phyloP scores from a whole-genome alignment of 2,113 vertebrate species.

The Carassius gibelio region DNA sequence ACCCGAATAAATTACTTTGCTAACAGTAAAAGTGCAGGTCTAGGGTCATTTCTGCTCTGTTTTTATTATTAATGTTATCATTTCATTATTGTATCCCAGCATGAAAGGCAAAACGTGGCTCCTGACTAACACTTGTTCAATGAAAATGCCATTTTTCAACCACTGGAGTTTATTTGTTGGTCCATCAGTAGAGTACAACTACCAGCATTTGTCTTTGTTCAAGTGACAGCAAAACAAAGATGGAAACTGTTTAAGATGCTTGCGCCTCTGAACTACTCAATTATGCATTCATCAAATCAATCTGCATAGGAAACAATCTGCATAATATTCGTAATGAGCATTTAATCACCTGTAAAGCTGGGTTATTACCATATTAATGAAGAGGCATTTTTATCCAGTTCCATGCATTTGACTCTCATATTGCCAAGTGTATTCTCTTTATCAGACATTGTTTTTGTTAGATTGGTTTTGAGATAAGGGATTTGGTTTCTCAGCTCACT shows the following conservation, averaged over 20 bases:
- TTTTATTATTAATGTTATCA: neutral
- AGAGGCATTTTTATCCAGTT: neutral
- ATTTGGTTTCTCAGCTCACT: conserved; percentile 37
- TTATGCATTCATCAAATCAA: conserved; percentile 55
- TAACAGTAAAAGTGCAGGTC: neutral
- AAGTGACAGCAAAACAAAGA: conserved; percentile 19
- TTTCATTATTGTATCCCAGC: neutral
- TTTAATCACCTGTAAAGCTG: conserved; percentile 53
- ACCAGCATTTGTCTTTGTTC: neutral
- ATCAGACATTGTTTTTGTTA: neutral
- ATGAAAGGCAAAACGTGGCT: neutral
- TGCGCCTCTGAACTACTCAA: conserved; percentile 15
- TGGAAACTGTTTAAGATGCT: conserved; percentile 22
- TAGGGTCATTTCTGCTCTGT: neutral
- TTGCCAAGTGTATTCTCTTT: neutral
- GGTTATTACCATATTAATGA: conserved; percentile 59
- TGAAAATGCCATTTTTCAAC: neutral
- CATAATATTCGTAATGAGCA: conserved; percentile 50
- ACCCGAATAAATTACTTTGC: neutral
- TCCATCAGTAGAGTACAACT: neutral
- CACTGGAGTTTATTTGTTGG: neutral
- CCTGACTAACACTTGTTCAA: neutral
- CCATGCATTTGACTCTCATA: conserved; percentile 5
- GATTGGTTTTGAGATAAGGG: conserved; percentile 22
- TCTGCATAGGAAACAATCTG: conserved; percentile 38